A percentile compares a stretch with the other conserved stretches of the same genome.
Evolutionary conservation across 2,797 vertebrate species (phyloP).

Genomic region (Apogon talboti): DNA sequence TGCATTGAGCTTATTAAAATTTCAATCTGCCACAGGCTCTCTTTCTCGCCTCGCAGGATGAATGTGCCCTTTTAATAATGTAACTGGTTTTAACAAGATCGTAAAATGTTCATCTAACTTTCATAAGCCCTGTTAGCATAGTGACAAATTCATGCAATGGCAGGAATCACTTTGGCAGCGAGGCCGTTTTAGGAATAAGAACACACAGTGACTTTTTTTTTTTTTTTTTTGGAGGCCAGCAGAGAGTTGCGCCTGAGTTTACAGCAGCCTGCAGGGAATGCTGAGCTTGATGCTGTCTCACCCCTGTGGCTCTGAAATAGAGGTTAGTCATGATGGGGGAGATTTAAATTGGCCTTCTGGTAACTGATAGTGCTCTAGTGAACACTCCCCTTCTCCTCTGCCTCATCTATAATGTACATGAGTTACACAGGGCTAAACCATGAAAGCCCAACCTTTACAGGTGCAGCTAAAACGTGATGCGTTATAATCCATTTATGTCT

Average conservation of each 20-base stretch:
- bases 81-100: constrained; percentile 86
- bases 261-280: constrained; percentile 33
- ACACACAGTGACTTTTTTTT: not conserved
- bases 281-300: constrained; percentile 48
- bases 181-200: constrained; percentile 43
- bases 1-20: constrained; percentile 79
- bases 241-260: constrained; percentile 45
- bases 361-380: constrained; percentile 70
- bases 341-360: constrained; percentile 71
- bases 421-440: constrained; percentile 63
- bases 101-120: constrained; percentile 85
- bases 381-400: constrained; percentile 70
- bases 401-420: constrained; percentile 77
- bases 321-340: constrained; percentile 52
- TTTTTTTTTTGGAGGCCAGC: constrained; percentile 5
- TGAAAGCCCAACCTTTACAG: constrained; percentile 48
- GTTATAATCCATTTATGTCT: constrained; percentile 43
- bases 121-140: constrained; percentile 83
- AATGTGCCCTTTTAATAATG: constrained; percentile 87
- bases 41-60: constrained; percentile 72
- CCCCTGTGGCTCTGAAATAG: constrained; percentile 48
- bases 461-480: constrained; percentile 23
- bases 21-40: constrained; percentile 73
- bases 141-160: constrained; percentile 72
- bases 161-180: constrained; percentile 55